Evolutionary conservation across 2,888 invertebrate species (phyloP).

Genomic region (Ennomos quercinarius): DNA sequence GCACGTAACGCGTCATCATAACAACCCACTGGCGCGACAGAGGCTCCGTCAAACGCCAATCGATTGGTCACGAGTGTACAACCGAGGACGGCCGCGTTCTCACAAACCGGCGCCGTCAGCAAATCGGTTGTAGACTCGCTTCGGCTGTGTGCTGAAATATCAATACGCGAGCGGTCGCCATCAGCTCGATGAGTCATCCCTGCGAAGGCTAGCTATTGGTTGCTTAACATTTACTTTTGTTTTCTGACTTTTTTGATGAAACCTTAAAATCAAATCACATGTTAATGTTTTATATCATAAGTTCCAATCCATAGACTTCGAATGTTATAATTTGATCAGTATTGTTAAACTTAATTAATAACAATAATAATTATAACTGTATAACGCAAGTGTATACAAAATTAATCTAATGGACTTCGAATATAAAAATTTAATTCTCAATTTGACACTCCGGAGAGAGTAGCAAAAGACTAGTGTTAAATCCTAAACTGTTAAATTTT

Average conservation of each 20-base stretch:
- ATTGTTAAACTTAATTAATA: constrained; percentile 43
- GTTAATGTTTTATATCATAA: constrained; percentile 3
- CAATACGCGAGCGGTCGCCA: constrained; percentile 39
- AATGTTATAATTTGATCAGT: constrained; percentile 52
- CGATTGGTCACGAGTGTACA: constrained; percentile 72
- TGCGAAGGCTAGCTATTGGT: constrained; percentile 30
- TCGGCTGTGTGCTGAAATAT: constrained; percentile 41
- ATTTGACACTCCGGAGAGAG: constrained; percentile 62
- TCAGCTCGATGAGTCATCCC: constrained; percentile 39
- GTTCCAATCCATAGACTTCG: constrained; percentile 5
- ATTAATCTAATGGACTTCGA: constrained; percentile 1
- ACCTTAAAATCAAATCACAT: background rate
- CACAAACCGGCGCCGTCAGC: constrained; percentile 44
- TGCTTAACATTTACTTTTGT: constrained; percentile 9
- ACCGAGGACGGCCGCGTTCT: constrained; percentile 55
- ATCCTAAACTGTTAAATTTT: constrained; percentile 35
- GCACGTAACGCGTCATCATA: constrained; percentile 63
- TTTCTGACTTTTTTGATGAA: constrained; percentile 3
- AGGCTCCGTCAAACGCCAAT: constrained; percentile 76
- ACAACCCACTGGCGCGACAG: constrained; percentile 74
- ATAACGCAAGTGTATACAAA: no score
- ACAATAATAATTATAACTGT: no score
- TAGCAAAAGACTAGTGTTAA: constrained; percentile 65
- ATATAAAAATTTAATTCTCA: constrained; percentile 9
- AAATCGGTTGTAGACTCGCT: constrained; percentile 60